Evolutionary conservation across 1,140 invertebrate species (phyloP), one percentile per base, ranked within the genome.

Genomic region (Palaemon carinicauda): DNA sequence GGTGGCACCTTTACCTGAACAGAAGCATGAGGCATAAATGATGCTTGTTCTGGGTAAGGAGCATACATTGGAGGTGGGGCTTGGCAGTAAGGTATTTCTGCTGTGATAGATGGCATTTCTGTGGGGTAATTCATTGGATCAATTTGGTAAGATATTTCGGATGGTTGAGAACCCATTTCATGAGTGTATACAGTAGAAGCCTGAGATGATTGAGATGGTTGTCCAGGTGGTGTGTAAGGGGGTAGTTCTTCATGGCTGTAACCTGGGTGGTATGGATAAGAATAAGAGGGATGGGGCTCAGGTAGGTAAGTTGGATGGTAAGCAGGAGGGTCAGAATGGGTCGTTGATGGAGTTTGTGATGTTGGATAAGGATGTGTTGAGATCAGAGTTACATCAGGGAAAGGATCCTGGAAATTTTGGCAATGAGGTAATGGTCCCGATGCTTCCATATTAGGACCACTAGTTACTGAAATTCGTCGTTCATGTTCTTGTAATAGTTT

Each of bases 401-500:
- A 82, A 24, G 74, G 80, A 41, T 73, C 75, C 5, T 88, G 74
- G n/a, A 82, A 50, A 73, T 75, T 71, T 27, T 60, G 60, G 29
- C 51, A 51, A 31, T 31, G 29, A 27, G 50, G 10, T 17, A 41
- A 75, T 2, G 73, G 3, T 17, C n/a, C 21, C 14, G 21, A 41
- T 31, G 5, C 31, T 10, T 81, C 87, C 12, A 21, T 81, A 12
- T 41, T 51, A 15, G 50, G 29, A n/a, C 71, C 65, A 15, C 73
- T 82, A 33, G 83, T 65, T 4, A 88, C 74, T 1, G 87, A 88
- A 27, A 88, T 27, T 19, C 93, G 90, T 31, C 92, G 91, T 89
- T 94, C 93, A 87, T 94, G 93, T 90, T 94, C 93, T 88, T 93
- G 92, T 1, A 94, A 90, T 5, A 94, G 90, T 89, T 94, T 93